Base-by-base conservation (phyloP, 2,888 invertebrate genomes). In the Hypsopygia costalis region DNA sequence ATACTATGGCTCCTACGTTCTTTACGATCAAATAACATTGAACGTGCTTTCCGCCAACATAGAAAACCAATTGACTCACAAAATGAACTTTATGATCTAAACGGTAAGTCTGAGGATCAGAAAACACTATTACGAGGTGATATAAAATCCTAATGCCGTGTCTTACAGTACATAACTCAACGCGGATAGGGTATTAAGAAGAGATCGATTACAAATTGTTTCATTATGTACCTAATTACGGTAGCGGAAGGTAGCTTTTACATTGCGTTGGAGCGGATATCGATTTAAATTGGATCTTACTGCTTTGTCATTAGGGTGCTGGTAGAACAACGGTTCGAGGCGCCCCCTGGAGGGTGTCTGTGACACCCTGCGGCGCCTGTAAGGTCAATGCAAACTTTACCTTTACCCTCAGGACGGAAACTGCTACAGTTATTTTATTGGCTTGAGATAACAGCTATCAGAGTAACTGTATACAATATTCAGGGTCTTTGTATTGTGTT, bases 151-250 rank as follows among this genome's bases (percentile, higher is more conserved):
- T 61, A 55, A 47, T 30, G 36, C 51, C 28, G 44, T 52, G 42
- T 11, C 31, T 50, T 60, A 49, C 46, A 51, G 58, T 60, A 47
- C 45, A 60, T 64, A 59, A 66, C 69, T 64, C 54, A 62, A 55
- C 39, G 35, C 38, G 42, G 36, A 37, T 41, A 34, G 37, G 44
- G 43, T 49, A 55, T 51, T 54, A 58, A 45, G 52, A 56, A 52
- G 47, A 69, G 67, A 77, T 77, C 69, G 69, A 69, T 71, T 62
- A 62, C 71, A 72, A 76, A 71, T 74, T 68, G 66, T 71, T 75
- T 69, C 61, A 76, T 72, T 71, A 67, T 69, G 61, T 62, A 67
- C 68, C 67, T 74, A 81, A 80, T 78, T 73, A 69, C 72, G 52
- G 58, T 48, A 52, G 67, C 65, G 52, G 55, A 79, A 74, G 73